phyloP scores from a whole-genome alignment of 1,140 invertebrate genomes.

The Bombus pascuorum region DNA sequence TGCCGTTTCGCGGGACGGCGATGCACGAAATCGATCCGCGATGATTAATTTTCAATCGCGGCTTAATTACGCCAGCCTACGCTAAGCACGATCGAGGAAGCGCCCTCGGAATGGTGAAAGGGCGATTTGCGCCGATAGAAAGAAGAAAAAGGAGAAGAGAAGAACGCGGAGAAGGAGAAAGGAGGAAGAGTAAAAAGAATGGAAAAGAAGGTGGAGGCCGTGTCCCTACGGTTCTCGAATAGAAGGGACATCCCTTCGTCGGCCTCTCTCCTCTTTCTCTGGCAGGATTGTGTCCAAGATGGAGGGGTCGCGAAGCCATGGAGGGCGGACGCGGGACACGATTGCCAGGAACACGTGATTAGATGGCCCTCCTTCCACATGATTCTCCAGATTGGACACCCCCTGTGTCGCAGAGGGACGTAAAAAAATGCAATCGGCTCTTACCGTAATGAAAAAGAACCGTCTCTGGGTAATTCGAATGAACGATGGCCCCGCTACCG shows the following conservation, averaged over 20 bases:
- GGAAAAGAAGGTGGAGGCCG: slow-evolving; percentile 36
- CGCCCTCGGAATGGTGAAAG: slow-evolving; percentile 56
- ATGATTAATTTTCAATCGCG: slow-evolving; percentile 81
- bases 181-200: slow-evolving; percentile 36
- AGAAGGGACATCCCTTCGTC: slow-evolving; percentile 47
- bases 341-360: slow-evolving; percentile 77
- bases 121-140: slow-evolving; percentile 37
- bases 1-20: slow-evolving; percentile 33
- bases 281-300: slow-evolving; percentile 64
- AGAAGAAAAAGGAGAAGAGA: not conserved
- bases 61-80: slow-evolving; percentile 74
- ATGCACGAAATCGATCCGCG: slow-evolving; percentile 67
- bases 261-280: slow-evolving; percentile 39
- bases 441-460: slow-evolving; percentile 82
- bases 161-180: not conserved
- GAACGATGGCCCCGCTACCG: slow-evolving; percentile 25
- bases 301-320: slow-evolving; percentile 59
- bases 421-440: slow-evolving; percentile 83
- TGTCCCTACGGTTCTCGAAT: slow-evolving; percentile 67
- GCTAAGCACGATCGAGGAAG: slow-evolving; percentile 63
- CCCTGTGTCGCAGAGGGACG: slow-evolving; percentile 68
- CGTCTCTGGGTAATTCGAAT: slow-evolving; percentile 73
- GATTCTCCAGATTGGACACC: slow-evolving; percentile 68
- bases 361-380: slow-evolving; percentile 74
- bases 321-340: slow-evolving; percentile 66